These are phyloP conservation scores for Muraenolepis orangiensis DNA, from an alignment of 2,797 vertebrate species.

Conservation along the genomic window DNA sequence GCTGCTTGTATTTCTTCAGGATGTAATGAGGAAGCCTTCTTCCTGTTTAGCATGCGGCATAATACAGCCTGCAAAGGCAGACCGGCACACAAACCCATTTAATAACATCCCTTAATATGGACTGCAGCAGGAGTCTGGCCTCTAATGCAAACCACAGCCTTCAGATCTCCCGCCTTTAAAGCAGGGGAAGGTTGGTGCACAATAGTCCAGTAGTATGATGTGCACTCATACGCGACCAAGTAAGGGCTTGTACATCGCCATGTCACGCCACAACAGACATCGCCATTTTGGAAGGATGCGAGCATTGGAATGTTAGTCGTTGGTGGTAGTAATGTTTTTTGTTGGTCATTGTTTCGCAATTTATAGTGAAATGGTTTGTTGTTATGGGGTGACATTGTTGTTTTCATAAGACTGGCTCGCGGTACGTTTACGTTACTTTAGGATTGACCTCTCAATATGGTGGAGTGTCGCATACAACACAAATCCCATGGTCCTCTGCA, in stretches of 20 bases:
- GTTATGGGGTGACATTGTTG: too few species aligned
- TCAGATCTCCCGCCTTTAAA: slow-evolving; percentile 41
- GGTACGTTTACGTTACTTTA: too few species aligned
- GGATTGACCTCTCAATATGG: too few species aligned
- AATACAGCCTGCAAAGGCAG: slow-evolving; percentile 48
- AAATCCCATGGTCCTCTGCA: too few species aligned
- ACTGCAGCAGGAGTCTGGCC: slow-evolving; percentile 44
- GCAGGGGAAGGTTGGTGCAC: slow-evolving; percentile 47
- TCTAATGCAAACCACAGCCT: slow-evolving; percentile 51
- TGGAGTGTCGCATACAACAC: too few species aligned
- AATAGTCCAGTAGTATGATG: slow-evolving; percentile 14
- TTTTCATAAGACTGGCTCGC: too few species aligned
- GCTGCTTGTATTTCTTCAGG: slow-evolving; percentile 50
- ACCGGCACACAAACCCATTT: slow-evolving; percentile 57
- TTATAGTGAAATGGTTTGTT: too few species aligned
- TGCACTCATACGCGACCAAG: too few species aligned
- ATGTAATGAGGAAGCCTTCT: slow-evolving; percentile 61
- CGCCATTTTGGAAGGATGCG: too few species aligned
- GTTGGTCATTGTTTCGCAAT: too few species aligned
- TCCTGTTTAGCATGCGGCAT: slow-evolving; percentile 52
- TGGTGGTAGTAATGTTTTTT: not conserved
- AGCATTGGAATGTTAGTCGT: slow-evolving; percentile 13
- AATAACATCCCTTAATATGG: slow-evolving; percentile 60
- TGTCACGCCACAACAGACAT: too few species aligned
- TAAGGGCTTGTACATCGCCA: too few species aligned